Base-by-base conservation (phyloP, 2,797 vertebrate genomes). In the Cygnus olor region DNA sequence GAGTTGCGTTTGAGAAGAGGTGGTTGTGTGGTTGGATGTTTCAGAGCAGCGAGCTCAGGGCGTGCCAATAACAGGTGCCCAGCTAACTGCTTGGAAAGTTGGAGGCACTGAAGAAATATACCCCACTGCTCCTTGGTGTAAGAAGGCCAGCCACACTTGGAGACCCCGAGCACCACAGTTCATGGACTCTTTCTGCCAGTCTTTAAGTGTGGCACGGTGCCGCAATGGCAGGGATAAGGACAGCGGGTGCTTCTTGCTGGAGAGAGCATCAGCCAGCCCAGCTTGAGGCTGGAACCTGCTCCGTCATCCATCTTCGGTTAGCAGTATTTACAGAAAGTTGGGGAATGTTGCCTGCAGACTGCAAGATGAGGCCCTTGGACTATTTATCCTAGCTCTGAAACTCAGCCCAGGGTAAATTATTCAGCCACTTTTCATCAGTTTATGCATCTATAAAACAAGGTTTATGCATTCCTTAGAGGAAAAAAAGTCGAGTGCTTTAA, bases 91-190 rank as follows among this genome's bases (percentile, higher is more conserved):
- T n/a, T 40, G 63, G 58, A 40, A 85, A 51, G 36, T 9, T 40
- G 28, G 28, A 85, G 63, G 34, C 11, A 72, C 56, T 65, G 28
- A 21, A 86, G 58, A 25, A 3, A 7, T 15, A 12, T 7, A 32
- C 51, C 28, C 44, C 69, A 19, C 19, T 4, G 1, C 19, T 68
- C 15, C 18, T 42, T 30, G 30, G 40, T 49, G 30, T 61, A 21
- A 68, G 61, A 49, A 44, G 34, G 24, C 25, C 58, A 57, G 49
- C 20, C 1, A 2, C 13, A 22, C 24, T 63, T 15, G 38, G 30
- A 53, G 57, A 20, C 40, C 7, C 53, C 2, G 51, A 44, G 19
- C 28, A 24, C 20, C 0, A 0, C 63, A 25, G 47, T 53, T n/a
- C 21, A 0, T 14, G 66, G 51, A 3, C 21, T 78, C 6, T 58